phyloP scores from a whole-genome alignment of 2,113 vertebrate species.

The Calidris pugnax region DNA sequence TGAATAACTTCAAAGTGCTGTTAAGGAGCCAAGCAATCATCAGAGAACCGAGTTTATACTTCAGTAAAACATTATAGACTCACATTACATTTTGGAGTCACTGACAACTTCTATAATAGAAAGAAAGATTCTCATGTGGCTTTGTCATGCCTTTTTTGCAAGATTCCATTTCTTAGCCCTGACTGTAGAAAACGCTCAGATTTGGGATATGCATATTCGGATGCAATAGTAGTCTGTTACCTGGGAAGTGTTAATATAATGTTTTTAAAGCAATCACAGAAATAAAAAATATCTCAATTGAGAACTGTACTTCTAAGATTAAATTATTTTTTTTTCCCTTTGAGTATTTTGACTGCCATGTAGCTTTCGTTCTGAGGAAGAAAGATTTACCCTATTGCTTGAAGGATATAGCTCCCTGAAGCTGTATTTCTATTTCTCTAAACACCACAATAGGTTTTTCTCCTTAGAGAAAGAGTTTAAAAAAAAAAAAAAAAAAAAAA shows the following conservation, averaged over 20 bases:
- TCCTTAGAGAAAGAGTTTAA: not conserved
- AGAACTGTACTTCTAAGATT: not conserved
- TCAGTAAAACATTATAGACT: not conserved
- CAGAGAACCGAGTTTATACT: not conserved
- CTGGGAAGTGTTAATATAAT: not conserved
- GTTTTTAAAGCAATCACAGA: not conserved
- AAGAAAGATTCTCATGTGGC: not conserved
- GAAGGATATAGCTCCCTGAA: not conserved
- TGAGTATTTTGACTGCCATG: not conserved
- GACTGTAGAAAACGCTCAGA: not conserved
- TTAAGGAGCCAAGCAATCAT: not conserved
- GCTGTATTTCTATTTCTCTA: not conserved
- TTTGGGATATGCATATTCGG: accelerated
- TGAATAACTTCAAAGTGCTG: not conserved
- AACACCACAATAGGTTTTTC: not conserved
- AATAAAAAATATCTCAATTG: not conserved
- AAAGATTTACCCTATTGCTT: not conserved
- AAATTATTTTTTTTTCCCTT: not conserved
- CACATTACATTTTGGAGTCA: not conserved
- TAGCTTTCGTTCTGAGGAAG: not conserved
- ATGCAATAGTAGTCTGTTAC: not conserved
- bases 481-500: not conserved
- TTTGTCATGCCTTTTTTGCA: not conserved
- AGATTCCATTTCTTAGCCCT: not conserved
- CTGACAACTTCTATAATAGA: not conserved